Evolutionary conservation across 2,888 invertebrate species (phyloP), one percentile per base, ranked within the genome.

Genomic region (Rhogogaster chlorosoma): DNA sequence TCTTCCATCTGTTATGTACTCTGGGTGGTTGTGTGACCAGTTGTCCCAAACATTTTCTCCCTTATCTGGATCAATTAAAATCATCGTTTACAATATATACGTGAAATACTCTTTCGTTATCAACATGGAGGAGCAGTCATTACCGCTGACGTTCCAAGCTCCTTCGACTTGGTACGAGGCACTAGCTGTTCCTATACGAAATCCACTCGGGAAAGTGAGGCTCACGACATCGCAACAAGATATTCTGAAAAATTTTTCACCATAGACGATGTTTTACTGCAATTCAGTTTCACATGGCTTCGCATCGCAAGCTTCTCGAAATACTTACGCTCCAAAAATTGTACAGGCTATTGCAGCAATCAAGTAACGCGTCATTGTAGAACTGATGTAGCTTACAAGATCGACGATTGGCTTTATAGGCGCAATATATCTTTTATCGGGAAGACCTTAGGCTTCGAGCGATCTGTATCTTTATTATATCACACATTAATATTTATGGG

Each of bases 91-190:
- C 2, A 32, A 10, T 57, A n/a, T 38, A 5, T 22, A 0, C n/a
- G n/a, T 15, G 85, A 89, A 88, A 90, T 93, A 91, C 94, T 90
- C 89, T 70, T 77, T 87, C 88, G 95, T 93, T 94, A 95, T 95
- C 2, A 94, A 49, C 15, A n/a, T 22, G n/a, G 7, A 61, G n/a
- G 45, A 32, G 1, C 4, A 67, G 12, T 15, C 84, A 88, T 89
- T 90, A 93, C 91, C 94, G 90, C 90, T 89, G 64, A 84, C 88
- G 88, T 95, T 93, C 95, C 95, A 95, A 2, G 94, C 95, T 86
- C 95, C 95, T 93, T 95, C 95, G 67, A 95, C 95, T 93, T 95
- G 95, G 87, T 93, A 94, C 82, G 95, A 22, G 3, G 85, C 75
- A n/a, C 78, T 93, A 0, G 94, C 86, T 5, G 87, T 86, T 38